phyloP scores from a whole-genome alignment of 2,797 vertebrate genomes.

The Nasua narica region DNA sequence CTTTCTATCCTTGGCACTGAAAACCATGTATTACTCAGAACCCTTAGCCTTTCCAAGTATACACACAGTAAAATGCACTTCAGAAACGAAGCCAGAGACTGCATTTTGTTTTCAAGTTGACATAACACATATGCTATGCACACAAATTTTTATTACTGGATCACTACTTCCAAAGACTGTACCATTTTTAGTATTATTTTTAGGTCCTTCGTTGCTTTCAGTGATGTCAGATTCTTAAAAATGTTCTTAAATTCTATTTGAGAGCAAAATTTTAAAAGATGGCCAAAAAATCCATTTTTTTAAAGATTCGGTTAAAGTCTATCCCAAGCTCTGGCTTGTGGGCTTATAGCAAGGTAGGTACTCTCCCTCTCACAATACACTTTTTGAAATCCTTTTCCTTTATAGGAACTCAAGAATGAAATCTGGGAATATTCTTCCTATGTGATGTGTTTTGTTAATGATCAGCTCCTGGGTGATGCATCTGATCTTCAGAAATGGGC shows the following conservation, averaged over 20 bases:
- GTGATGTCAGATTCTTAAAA: neutral
- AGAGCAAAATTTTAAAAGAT: constrained; percentile 52
- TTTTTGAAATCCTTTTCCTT: constrained; percentile 61
- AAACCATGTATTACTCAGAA: neutral
- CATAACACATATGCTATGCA: neutral
- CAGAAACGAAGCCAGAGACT: neutral
- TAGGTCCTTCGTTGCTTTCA: neutral
- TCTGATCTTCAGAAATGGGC: constrained; percentile 87
- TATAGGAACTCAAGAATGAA: constrained; percentile 89
- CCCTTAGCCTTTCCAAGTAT: neutral
- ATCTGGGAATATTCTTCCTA: constrained; percentile 87
- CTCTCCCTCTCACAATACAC: neutral
- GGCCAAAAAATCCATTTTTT: neutral
- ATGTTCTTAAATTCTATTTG: constrained; percentile 23
- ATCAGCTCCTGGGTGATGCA: constrained; percentile 87
- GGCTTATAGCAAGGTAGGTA: neutral
- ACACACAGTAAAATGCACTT: neutral
- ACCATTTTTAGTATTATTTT: neutral
- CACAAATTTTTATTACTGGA: neutral
- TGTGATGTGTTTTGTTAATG: constrained; percentile 90
- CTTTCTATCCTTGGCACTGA: neutral
- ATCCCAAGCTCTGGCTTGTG: neutral
- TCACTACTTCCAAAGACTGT: neutral
- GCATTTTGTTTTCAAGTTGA: neutral
- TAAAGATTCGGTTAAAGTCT: neutral